phyloP scores from a whole-genome alignment of 1,140 invertebrate species.

The Schlechtendalia chinensis region DNA sequence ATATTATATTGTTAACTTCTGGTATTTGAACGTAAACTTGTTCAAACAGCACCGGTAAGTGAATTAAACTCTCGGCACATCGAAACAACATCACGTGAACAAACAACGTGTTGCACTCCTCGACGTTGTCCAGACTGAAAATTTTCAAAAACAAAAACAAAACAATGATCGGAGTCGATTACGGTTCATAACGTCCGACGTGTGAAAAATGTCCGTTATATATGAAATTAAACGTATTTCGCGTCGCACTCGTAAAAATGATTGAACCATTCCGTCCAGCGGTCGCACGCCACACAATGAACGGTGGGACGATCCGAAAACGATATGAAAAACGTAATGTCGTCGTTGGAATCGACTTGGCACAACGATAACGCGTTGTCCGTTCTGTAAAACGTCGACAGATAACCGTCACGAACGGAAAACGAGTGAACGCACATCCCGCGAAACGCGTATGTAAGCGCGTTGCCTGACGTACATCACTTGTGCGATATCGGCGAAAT shows the following conservation, averaged over 20 bases:
- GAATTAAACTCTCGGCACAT: background rate
- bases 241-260: slow-evolving; percentile 20
- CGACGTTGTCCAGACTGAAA: background rate
- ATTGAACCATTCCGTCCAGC: slow-evolving; percentile 20
- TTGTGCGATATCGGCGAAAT: background rate
- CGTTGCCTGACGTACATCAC: background rate
- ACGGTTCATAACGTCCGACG: too few species aligned
- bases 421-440: too few species aligned
- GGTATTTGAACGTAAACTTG: background rate
- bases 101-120: background rate
- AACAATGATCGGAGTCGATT: too few species aligned
- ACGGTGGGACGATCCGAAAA: background rate
- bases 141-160: too few species aligned
- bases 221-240: too few species aligned
- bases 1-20: background rate
- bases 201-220: too few species aligned
- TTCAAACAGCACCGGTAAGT: background rate
- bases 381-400: background rate
- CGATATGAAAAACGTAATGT: background rate
- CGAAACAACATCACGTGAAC: background rate
- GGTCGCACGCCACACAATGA: background rate
- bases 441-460: background rate
- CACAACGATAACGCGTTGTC: background rate
- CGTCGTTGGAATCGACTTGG: background rate
- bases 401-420: too few species aligned